These are phyloP conservation scores for Charina bottae DNA, from an alignment of 2,113 vertebrate species.

Conservation along the genomic window DNA sequence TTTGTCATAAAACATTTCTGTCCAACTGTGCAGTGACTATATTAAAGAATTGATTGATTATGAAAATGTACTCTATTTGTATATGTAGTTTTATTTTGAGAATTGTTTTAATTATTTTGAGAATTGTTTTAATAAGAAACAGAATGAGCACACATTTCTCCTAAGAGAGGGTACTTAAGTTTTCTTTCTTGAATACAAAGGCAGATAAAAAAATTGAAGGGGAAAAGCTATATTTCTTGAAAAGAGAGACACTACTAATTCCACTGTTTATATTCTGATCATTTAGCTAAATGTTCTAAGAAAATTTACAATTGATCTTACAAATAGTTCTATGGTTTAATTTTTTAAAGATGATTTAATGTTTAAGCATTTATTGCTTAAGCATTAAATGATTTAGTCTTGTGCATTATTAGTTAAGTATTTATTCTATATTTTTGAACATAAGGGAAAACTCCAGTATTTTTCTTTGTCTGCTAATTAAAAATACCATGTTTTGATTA, in stretches of 20 bases:
- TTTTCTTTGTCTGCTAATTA: background rate
- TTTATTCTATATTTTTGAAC: background rate
- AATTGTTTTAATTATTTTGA: background rate
- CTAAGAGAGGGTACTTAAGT: background rate
- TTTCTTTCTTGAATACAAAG: background rate
- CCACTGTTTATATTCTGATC: background rate
- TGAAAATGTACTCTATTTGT: conserved; percentile 7
- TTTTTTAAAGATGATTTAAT: background rate
- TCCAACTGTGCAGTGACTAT: background rate
- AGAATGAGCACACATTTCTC: background rate
- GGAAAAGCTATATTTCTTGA: fast-evolving
- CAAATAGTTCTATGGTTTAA: background rate
- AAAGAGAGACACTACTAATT: background rate
- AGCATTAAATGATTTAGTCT: background rate
- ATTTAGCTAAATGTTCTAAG: background rate
- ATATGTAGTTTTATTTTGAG: background rate
- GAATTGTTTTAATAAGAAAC: background rate
- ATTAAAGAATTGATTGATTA: background rate
- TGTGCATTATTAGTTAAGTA: background rate
- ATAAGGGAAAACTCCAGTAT: background rate
- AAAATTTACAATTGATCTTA: background rate
- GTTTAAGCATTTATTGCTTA: background rate
- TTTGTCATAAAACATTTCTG: background rate
- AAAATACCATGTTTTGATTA: background rate
- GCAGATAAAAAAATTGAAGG: background rate